Conservation (phyloP, 2,888 invertebrate species). For the Aphodius sticticus region DNA sequence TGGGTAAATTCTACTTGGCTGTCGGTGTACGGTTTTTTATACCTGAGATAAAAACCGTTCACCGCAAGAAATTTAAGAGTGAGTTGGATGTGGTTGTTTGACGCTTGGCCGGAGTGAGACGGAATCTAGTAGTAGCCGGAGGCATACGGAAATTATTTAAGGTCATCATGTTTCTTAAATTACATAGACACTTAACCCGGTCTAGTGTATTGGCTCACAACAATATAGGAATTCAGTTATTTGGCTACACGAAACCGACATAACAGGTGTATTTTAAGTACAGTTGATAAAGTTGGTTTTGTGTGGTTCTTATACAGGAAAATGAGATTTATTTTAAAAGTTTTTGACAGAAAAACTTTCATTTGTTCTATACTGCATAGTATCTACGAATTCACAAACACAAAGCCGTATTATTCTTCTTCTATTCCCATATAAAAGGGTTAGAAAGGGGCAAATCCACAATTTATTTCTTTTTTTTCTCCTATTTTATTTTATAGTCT, state of each 20-base stretch:
- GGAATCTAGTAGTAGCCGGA: background rate
- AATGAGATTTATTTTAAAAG: too few species aligned
- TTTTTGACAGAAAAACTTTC: background rate
- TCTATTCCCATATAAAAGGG: background rate
- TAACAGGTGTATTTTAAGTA: background rate
- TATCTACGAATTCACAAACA: background rate
- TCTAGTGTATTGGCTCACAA: background rate
- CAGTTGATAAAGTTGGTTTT: too few species aligned
- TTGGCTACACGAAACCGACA: background rate
- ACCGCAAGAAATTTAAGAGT: background rate
- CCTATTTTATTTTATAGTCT: background rate
- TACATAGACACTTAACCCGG: background rate
- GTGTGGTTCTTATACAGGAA: too few species aligned
- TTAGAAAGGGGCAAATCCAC: background rate
- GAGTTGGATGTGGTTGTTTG: background rate
- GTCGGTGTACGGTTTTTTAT: background rate
- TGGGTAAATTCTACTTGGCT: background rate
- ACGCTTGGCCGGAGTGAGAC: background rate
- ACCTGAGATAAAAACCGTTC: conserved; percentile 4
- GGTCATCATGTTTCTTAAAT: background rate
- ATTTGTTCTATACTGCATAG: too few species aligned
- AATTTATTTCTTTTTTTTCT: background rate
- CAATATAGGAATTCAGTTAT: background rate
- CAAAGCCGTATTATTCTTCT: background rate
- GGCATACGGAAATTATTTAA: conserved; percentile 4